Evolutionary conservation across 2,797 vertebrate species (phyloP), one percentile per base, ranked within the genome.

Genomic region (Parauchenoglanis ngamensis): DNA sequence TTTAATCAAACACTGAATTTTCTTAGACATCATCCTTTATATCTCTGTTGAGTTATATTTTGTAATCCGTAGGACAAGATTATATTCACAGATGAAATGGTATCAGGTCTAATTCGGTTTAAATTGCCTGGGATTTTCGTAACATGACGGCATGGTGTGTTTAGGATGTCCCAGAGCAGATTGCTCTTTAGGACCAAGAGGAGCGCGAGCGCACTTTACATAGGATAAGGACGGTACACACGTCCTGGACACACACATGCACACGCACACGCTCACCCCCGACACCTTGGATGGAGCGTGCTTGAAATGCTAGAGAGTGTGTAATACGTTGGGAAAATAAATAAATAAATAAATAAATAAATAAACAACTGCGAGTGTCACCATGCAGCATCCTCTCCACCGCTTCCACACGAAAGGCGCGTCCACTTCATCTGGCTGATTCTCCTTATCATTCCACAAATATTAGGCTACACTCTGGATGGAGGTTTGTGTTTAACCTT

Each of bases 151-250:
- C 28, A n/a, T 3, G 10, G 57, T 44, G 10, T 49, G 65, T 65
- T 31, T 28, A 81, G 67, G 44, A 85, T 85, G 84, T 82, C 87
- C 84, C 84, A 46, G 5, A 49, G 57, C 7, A 0, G 23, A 13
- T 49, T 75, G 61, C 61, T 85, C 84, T 92, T 90, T 90, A 93
- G 90, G 91, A 92, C 90, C 91, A 85, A 73, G 89, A 85, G 89
- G 88, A 88, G 28, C 84, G 61, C 77, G 68, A 84, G 70, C 85
- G 23, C 72, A 15, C 72, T 63, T 65, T 49, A 28, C 7, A 63
- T 8, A 35, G 17, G 81, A 83, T 83, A 87, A 54, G 85, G 56
- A 82, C 7, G 13, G 85, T 84, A 84, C 76, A 80, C 59, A 68
- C 82, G 72, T 80, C 68, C 56, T 81, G 28, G 46, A 83, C 86